A percentile compares a stretch with the other conserved stretches of the same genome.
phyloP scores from a whole-genome alignment of 2,888 invertebrate genomes.

The Sinodicranocentrus sp. region DNA sequence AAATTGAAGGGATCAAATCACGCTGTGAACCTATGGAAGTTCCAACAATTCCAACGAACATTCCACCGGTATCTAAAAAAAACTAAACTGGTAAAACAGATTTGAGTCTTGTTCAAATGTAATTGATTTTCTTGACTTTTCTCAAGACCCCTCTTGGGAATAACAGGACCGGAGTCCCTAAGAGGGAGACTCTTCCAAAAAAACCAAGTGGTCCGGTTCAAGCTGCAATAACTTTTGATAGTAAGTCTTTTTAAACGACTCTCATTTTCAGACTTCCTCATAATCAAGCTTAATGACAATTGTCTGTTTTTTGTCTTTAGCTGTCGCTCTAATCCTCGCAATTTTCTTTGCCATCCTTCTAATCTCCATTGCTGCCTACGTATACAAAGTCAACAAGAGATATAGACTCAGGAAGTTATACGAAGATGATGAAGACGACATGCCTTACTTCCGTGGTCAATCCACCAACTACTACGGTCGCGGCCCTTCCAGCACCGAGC shows the following conservation, averaged over 20 bases:
- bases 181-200: constrained; percentile 36
- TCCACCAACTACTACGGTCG: constrained; percentile 64
- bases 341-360: constrained; percentile 86
- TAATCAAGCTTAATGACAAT: too few species aligned
- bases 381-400: constrained; percentile 87
- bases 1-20: constrained; percentile 90
- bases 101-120: too few species aligned
- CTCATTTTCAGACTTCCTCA: background rate
- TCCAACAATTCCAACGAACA: background rate
- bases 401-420: constrained; percentile 86
- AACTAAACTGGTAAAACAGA: too few species aligned
- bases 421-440: constrained; percentile 84
- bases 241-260: constrained; percentile 48
- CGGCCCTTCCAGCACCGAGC: constrained; percentile 37
- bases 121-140: too few species aligned
- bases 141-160: too few species aligned
- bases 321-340: constrained; percentile 88
- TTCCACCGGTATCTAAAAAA: too few species aligned
- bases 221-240: constrained; percentile 71
- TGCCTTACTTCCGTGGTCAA: constrained; percentile 64
- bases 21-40: constrained; percentile 80
- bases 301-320: too few species aligned
- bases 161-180: constrained; percentile 60
- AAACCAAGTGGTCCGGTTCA: constrained; percentile 52
- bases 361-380: constrained; percentile 85